Conservation (phyloP, 2,888 invertebrate species). For the Onthophagus sagittarius region DNA sequence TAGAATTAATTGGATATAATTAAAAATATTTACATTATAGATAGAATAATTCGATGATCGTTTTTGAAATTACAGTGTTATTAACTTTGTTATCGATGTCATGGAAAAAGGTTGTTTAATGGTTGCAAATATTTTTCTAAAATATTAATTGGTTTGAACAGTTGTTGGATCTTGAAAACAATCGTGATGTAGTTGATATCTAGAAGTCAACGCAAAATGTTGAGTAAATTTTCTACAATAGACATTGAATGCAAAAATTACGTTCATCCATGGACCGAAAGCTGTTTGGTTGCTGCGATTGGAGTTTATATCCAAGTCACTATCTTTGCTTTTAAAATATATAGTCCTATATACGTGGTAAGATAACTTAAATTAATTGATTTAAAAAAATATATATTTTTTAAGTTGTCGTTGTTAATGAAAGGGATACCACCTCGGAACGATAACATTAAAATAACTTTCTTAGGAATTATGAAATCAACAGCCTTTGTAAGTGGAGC, state of each 20-base stretch:
- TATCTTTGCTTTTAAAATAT: constrained; percentile 69
- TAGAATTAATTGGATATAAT: too few species aligned
- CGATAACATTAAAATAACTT: constrained; percentile 59
- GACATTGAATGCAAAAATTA: constrained; percentile 57
- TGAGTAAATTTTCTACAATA: constrained; percentile 54
- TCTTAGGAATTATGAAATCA: constrained; percentile 68
- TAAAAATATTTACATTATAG: too few species aligned
- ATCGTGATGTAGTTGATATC: too few species aligned
- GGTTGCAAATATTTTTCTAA: too few species aligned
- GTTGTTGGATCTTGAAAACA: too few species aligned
- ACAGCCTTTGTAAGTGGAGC: constrained; percentile 72
- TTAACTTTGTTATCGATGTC: too few species aligned
- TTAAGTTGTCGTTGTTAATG: constrained; percentile 66
- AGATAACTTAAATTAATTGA: constrained; percentile 36
- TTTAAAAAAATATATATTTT: constrained; percentile 21
- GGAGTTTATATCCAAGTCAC: constrained; percentile 63
- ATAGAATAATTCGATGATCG: too few species aligned
- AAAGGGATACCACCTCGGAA: constrained; percentile 60
- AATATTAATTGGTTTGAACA: too few species aligned
- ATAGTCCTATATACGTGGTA: constrained; percentile 72
- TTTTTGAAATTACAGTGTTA: too few species aligned
- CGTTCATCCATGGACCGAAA: constrained; percentile 76
- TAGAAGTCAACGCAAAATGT: constrained; percentile 30
- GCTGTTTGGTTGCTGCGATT: constrained; percentile 64
- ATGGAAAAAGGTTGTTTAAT: too few species aligned